Conservation (phyloP, 2,113 vertebrate genomes). For the Illadopsis cleaveri region DNA sequence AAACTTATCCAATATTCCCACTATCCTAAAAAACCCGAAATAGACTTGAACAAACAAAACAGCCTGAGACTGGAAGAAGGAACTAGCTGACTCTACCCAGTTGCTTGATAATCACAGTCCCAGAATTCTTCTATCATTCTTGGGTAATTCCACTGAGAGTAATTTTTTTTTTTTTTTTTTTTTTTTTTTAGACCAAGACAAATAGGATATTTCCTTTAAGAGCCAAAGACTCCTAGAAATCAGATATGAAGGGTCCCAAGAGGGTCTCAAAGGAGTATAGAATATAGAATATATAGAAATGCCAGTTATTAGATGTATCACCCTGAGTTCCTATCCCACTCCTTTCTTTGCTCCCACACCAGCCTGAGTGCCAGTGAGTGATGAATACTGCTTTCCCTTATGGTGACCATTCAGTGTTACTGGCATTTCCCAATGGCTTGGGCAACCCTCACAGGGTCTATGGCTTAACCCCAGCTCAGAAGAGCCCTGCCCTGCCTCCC, state of each 20-base stretch:
- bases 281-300: neutral
- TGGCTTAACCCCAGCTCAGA: neutral
- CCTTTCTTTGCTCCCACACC: neutral
- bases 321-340: neutral
- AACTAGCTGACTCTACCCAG: neutral
- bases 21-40: neutral
- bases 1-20: neutral
- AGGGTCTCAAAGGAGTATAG: too few relatives aligned
- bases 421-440: neutral
- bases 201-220: neutral
- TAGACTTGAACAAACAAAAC: neutral
- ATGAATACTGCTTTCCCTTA: neutral
- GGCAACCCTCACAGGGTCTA: neutral
- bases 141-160: neutral
- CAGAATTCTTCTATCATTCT: neutral
- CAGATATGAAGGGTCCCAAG: neutral
- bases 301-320: neutral
- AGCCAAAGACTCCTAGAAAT: neutral
- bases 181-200: neutral
- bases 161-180: too few relatives aligned
- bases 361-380: neutral
- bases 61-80: neutral
- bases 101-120: neutral
- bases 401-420: neutral
- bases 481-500: neutral